These are phyloP conservation scores for Lagocephalus sceleratus DNA, from an alignment of 2,797 vertebrate genomes.

Conservation along the genomic window DNA sequence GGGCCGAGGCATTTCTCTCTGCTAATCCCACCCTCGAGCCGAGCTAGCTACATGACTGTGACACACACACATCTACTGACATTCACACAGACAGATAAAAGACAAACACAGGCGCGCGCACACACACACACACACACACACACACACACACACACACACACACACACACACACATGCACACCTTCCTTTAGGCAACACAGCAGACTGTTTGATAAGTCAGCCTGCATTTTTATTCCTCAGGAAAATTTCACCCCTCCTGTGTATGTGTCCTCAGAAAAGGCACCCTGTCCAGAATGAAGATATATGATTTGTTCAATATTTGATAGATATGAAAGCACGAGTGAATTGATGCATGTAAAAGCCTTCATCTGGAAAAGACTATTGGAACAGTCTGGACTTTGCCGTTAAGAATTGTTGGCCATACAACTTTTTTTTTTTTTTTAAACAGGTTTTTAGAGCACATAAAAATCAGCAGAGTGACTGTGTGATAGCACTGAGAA, in stretches of 20 bases:
- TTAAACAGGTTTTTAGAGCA: neutral
- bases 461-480: too few species aligned
- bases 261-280: slow-evolving; percentile 67
- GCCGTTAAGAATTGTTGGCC: slow-evolving; percentile 7
- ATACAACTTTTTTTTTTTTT: neutral
- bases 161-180: slow-evolving; percentile 38
- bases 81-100: slow-evolving; percentile 61
- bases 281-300: slow-evolving; percentile 45
- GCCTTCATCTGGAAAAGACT: slow-evolving; percentile 48
- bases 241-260: slow-evolving; percentile 58
- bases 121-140: slow-evolving; percentile 41
- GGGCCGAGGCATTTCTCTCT: slow-evolving; percentile 66
- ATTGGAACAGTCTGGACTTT: slow-evolving; percentile 30
- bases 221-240: slow-evolving; percentile 63
- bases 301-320: slow-evolving; percentile 55
- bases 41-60: slow-evolving; percentile 72
- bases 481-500: too few species aligned
- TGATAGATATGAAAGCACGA: slow-evolving; percentile 45
- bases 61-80: slow-evolving; percentile 39
- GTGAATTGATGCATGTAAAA: slow-evolving; percentile 37
- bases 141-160: slow-evolving; percentile 28
- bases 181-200: slow-evolving; percentile 70
- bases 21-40: slow-evolving; percentile 79
- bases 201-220: slow-evolving; percentile 75
- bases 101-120: slow-evolving; percentile 33